Percentiles rank a stretch among this genome's conserved stretches.
Conservation (phyloP, 2,888 invertebrate species). For the Protula sp. region DNA sequence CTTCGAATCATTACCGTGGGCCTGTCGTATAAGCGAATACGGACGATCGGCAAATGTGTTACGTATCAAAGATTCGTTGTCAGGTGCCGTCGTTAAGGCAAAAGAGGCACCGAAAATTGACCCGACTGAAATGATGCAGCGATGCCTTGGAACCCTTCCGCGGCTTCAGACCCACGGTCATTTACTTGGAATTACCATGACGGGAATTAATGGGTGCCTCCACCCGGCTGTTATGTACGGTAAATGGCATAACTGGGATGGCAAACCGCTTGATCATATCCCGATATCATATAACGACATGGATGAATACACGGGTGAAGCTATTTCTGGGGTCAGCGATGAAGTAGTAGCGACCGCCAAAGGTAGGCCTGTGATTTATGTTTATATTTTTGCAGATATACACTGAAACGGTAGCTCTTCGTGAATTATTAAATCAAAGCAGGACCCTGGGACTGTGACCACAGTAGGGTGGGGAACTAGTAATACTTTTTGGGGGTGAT, state of each 20-base stretch:
- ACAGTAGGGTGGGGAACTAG: no score
- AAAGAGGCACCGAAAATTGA: neutral
- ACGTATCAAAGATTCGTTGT: constrained; percentile 29
- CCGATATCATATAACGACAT: no score
- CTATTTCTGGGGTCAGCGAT: no score
- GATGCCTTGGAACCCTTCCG: constrained; percentile 28
- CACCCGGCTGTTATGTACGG: constrained; percentile 36
- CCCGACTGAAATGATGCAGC: constrained; percentile 23
- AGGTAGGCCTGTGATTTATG: no score
- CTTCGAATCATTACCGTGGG: constrained; percentile 37
- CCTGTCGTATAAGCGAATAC: constrained; percentile 32
- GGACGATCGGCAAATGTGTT: constrained; percentile 29
- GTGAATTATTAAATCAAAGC: no score
- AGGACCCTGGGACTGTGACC: no score
- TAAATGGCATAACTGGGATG: constrained; percentile 33
- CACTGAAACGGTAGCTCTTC: no score
- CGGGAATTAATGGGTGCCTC: constrained; percentile 28
- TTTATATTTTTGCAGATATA: no score
- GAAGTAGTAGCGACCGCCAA: no score
- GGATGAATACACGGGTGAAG: no score
- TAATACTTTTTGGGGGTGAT: no score
- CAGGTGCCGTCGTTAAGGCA: constrained; percentile 25
- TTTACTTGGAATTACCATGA: constrained; percentile 31
- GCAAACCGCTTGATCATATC: constrained; percentile 29
- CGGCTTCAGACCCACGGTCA: constrained; percentile 22